A percentile compares a stretch with the other conserved stretches of the same genome.
phyloP scores from a whole-genome alignment of 2,113 vertebrate genomes.

The Albula glossodonta region DNA sequence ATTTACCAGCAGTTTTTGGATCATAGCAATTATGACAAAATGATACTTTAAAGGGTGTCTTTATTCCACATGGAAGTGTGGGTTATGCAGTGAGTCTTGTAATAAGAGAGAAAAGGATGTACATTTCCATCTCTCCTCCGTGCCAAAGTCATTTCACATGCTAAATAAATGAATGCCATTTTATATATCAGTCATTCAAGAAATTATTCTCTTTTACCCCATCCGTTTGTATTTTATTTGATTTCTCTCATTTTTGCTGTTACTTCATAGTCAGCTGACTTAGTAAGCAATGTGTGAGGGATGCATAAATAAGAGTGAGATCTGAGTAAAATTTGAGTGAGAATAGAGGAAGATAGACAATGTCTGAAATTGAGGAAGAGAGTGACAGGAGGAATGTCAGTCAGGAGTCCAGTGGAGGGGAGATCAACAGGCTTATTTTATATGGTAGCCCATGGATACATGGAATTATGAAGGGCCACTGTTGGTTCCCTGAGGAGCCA shows the following conservation, averaged over 20 bases:
- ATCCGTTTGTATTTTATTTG: neutral
- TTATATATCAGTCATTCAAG: neutral
- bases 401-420: too few relatives aligned
- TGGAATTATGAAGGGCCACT: too few relatives aligned
- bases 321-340: too few relatives aligned
- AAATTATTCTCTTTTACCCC: neutral
- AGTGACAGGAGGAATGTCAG: too few relatives aligned
- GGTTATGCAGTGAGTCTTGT: neutral
- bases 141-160: neutral
- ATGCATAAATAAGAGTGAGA: too few relatives aligned
- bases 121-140: neutral
- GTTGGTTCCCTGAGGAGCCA: too few relatives aligned
- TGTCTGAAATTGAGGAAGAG: too few relatives aligned
- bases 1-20: neutral
- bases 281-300: neutral
- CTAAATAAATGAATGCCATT: neutral
- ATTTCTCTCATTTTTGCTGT: neutral
- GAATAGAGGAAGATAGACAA: too few relatives aligned
- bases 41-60: neutral
- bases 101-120: neutral
- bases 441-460: too few relatives aligned
- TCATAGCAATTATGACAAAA: neutral
- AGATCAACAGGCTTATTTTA: too few relatives aligned
- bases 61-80: neutral
- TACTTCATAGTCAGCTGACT: neutral